Percentiles rank a stretch among this genome's conserved stretches.
Evolutionary conservation across 1,140 invertebrate genomes (phyloP).

Genomic region (Trigoniulus corallinus): DNA sequence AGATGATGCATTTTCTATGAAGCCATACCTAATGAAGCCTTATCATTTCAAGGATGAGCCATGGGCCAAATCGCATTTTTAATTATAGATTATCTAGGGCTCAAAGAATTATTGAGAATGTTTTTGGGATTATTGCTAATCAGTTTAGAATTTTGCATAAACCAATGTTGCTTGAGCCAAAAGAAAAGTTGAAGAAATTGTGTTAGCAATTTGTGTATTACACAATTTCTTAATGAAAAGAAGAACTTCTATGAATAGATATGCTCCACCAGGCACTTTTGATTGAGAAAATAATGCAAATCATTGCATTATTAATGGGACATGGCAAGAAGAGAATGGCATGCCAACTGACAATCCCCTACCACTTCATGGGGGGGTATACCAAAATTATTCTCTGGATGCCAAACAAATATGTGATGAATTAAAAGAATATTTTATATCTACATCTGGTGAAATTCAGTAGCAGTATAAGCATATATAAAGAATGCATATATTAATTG

Average conservation of each 20-base stretch:
- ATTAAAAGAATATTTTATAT: not conserved
- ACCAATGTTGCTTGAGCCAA: slow-evolving; percentile 8
- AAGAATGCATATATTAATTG: too few species aligned
- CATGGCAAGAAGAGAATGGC: not conserved
- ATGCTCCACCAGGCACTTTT: not conserved
- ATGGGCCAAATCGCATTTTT: slow-evolving; percentile 19
- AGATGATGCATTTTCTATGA: slow-evolving; percentile 31
- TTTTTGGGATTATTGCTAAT: slow-evolving; percentile 17
- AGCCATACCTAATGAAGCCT: slow-evolving; percentile 25
- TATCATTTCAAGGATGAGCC: slow-evolving; percentile 21
- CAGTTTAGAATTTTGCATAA: slow-evolving; percentile 12
- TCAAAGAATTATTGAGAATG: slow-evolving; percentile 18
- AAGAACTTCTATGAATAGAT: not conserved
- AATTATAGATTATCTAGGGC: slow-evolving; percentile 18
- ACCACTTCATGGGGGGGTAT: not conserved
- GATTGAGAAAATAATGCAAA: not conserved
- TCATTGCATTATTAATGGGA: not conserved
- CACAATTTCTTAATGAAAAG: slow-evolving; percentile 13
- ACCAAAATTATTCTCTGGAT: not conserved
- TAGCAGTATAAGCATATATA: too few species aligned
- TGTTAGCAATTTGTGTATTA: slow-evolving; percentile 6
- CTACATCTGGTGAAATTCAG: not conserved
- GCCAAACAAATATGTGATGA: not conserved
- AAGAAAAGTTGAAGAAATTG: slow-evolving; percentile 8
- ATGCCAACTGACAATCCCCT: not conserved